Base-by-base conservation (phyloP, 2,888 invertebrate species). In the Gonocerus acuteangulatus region DNA sequence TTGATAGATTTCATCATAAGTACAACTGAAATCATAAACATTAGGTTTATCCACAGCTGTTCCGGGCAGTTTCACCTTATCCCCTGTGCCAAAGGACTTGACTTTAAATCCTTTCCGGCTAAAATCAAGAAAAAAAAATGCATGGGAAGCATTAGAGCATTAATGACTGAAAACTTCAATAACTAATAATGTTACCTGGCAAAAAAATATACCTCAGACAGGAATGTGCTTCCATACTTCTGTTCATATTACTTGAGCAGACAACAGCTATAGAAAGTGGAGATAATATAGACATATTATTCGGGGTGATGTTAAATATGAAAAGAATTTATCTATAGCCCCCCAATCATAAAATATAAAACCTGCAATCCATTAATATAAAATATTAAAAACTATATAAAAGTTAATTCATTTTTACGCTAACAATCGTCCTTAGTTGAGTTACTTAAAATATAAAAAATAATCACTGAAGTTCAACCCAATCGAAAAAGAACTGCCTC, bases 161-260 rank as follows among this genome's bases (percentile, higher is more conserved):
- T 32, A 22, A 48, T 19, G 16, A 21, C 2, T 21, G 44, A 22
- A 22, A 49, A 32, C 16, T 39, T 9, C n/a, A n/a, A 27, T 27
- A 27, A 6, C 4, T 9, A 27, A 27, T 27, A 27, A 27, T 6
- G 4, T 27, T 27, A 27, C 27, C 27, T 27, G 4, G 4, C 2
- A 45, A 18, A 32, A 16, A 34, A 6, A 9, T 34, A 34, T 75
- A 84, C 84, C 81, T 80, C 51, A 99, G 78, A 75, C 95, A 95
- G 62, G 91, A 91, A 78, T 99, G 99, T 15, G 97, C 97, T 78
- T 99, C 99, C 99, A 99, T 99, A 71, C 95, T 96, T 62, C 99
- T 82, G 74, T 99, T 99, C 94, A 99, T 99, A 75, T 99, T 99
- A 72, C 95, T 96, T 7, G 97, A 97, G 78, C 99, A 99, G 69